Base-by-base conservation (phyloP, 2,888 invertebrate species). In the Proisotoma minuta region DNA sequence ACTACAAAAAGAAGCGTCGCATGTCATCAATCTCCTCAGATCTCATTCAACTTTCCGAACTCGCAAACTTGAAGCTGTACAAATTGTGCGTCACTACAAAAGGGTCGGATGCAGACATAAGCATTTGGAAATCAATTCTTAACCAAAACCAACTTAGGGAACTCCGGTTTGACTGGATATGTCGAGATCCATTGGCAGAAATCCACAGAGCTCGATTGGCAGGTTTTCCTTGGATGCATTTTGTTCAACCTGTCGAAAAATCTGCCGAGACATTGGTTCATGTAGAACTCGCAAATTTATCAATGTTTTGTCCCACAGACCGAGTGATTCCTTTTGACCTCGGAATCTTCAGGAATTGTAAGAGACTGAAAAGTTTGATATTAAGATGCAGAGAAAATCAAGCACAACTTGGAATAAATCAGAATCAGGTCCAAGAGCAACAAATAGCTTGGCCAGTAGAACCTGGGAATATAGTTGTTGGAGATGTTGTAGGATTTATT, bases 61-160 rank as follows among this genome's bases (percentile, higher is more conserved):
- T 70, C 4, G 63, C 58, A 29, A 59, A 67, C 60, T 48, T 67
- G 22, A 29, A 58, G 15, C 57, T 72, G 8, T 54, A 48, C 8
- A 66, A 66, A 50, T 51, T 70, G 43, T 63, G 63, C 27, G 59
- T 72, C 15, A 69, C 72, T 0, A 68, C 70, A 8, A 66, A 68
- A 50, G 68, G 72, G 15, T 68, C 58, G 47, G 60, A 63, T 15
- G 59, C 59, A 24, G 70, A 70, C 47, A 61, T 70, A 48, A 52
- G 59, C 20, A 63, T 72, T 34, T 72, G 72, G 72, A 64, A 65
- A 51, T 58, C 58, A 5, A 62, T 72, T 29, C 58, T 72, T 48
- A 62, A 57, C 47, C 70, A 70, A 40, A 50, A 62, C 43, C 60
- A 64, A 29, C 40, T 69, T 12, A 26, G 57, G 26, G 68, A 69